These are phyloP conservation scores for Campopleginae sp. DNA, from an alignment of 2,888 invertebrate species.

Conservation along the genomic window DNA sequence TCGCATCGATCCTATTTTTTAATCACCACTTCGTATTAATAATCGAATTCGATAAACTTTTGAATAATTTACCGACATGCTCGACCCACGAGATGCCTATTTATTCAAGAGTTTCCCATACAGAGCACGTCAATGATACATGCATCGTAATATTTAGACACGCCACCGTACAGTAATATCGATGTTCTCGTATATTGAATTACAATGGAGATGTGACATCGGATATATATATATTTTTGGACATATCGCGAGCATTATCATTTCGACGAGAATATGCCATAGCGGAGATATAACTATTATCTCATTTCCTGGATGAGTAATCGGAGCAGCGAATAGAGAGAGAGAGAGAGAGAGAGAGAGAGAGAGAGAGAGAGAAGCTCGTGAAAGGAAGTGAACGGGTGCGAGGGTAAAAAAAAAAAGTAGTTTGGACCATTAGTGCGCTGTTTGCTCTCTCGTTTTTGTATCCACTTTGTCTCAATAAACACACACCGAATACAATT, in stretches of 20 bases:
- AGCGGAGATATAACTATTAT: constrained; percentile 64
- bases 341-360: constrained; percentile 8
- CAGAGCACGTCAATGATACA: constrained; percentile 28
- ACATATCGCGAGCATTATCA: constrained; percentile 34
- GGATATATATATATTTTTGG: constrained; percentile 19
- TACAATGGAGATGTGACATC: constrained; percentile 49
- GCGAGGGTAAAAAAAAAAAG: constrained; percentile 6
- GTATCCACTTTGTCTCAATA: constrained; percentile 31
- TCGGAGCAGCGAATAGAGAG: constrained; percentile 29
- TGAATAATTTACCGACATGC: constrained; percentile 14
- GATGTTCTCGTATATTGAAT: constrained; percentile 59
- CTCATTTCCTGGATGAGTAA: constrained; percentile 70
- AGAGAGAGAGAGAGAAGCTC: constrained; percentile 2
- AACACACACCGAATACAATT: constrained; percentile 14
- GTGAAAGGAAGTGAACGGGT: too few relatives aligned
- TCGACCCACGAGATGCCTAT: constrained; percentile 12
- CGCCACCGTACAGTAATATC: constrained; percentile 32
- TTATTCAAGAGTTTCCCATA: neutral
- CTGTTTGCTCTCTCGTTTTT: constrained; percentile 29
- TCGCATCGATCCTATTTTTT: neutral
- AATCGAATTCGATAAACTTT: neutral
- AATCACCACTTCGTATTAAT: neutral
- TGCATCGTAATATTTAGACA: constrained; percentile 20
- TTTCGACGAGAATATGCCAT: constrained; percentile 49
- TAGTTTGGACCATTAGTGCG: constrained; percentile 37